Conservation (phyloP, 1,140 invertebrate species). For the Aphelenchoides fujianensis region DNA sequence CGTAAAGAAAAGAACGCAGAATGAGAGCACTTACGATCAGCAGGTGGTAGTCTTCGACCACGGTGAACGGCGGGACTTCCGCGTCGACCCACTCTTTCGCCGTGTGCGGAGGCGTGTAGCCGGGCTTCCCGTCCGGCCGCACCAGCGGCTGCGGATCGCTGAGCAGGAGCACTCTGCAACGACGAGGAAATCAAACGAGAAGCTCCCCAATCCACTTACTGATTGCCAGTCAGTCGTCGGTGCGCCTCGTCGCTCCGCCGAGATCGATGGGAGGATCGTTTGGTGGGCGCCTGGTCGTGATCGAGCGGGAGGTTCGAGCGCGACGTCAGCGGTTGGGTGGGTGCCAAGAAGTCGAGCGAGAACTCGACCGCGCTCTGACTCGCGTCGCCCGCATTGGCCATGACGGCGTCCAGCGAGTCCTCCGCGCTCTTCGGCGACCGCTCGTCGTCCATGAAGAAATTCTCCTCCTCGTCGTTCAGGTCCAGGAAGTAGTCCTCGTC, state of each 20-base stretch:
- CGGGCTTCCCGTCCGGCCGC: slow-evolving; percentile 10
- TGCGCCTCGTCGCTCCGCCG: slow-evolving; percentile 1
- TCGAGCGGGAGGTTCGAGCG: not conserved
- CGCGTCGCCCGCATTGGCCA: not conserved
- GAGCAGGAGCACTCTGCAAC: not conserved
- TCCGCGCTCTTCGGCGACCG: not conserved
- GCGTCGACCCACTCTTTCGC: slow-evolving; percentile 11
- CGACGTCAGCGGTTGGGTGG: not conserved
- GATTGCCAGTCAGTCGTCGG: not conserved
- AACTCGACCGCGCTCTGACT: not conserved
- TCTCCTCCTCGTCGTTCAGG: not conserved
- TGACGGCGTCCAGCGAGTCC: not conserved
- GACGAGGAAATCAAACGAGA: not conserved
- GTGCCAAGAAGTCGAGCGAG: not conserved
- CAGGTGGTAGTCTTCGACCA: slow-evolving; percentile 12
- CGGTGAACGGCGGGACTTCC: not conserved
- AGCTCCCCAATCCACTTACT: not conserved
- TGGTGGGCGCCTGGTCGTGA: not conserved
- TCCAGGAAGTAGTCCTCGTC: not conserved
- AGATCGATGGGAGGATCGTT: not conserved
- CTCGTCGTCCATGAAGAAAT: not conserved
- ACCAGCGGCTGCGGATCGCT: slow-evolving; percentile 13
- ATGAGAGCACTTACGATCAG: not conserved
- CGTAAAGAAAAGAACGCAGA: no score
- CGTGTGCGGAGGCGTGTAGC: slow-evolving; percentile 7